Base-by-base conservation (phyloP, 92 coral and sea anemone species). In the Epizoanthus scotinus region DNA sequence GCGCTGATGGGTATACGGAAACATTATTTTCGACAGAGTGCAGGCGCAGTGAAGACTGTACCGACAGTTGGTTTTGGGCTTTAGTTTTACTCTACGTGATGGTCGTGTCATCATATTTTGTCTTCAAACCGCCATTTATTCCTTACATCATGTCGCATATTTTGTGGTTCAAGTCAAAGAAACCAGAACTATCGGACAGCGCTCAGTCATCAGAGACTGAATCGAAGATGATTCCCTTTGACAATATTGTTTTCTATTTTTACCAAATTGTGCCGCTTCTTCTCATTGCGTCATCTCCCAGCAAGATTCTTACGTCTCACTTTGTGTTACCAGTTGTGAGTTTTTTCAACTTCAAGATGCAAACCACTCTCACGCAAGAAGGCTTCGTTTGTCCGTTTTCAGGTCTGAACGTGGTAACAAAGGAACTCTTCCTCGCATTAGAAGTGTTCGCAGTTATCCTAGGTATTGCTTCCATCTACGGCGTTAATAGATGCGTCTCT, bases 1-100 rank as follows among this genome's bases (percentile, higher is more conserved):
- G 97, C 73, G 82, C 81, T 7, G 73, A 72, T 21, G 93, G 93
- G 21, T 89, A 73, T 54, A 87, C 87, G 27, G 97, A 92, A 69
- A 68, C 87, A 21, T 53, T 92, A 28, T 84, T 89, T 28, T 84
- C 88, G 21, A 83, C 88, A 10, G 69, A 84, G 28, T 89, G 97
- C 77, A 84, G 82, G 75, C 78, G 59, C 17, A 53, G n/a, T 21
- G 64, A 78, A 24, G 73, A 84, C 1, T 92, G 97, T 63, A 55
- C 56, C 20, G 89, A 89, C 57, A 17, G 42, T 17, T 89, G 93
- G 97, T 87, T 92, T 60, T 92, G 97, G 97, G 72, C 78, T n/a
- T 84, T 67, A 47, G 85, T 84, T 28, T 69, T 74, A 22, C 52
- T 86, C 2, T 83, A 86, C 47, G 82, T 84, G 1, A 53, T 66